A percentile compares a stretch with the other conserved stretches of the same genome.
Conservation (phyloP, 1,140 invertebrate genomes). For the Ostrea denselamellosa region DNA sequence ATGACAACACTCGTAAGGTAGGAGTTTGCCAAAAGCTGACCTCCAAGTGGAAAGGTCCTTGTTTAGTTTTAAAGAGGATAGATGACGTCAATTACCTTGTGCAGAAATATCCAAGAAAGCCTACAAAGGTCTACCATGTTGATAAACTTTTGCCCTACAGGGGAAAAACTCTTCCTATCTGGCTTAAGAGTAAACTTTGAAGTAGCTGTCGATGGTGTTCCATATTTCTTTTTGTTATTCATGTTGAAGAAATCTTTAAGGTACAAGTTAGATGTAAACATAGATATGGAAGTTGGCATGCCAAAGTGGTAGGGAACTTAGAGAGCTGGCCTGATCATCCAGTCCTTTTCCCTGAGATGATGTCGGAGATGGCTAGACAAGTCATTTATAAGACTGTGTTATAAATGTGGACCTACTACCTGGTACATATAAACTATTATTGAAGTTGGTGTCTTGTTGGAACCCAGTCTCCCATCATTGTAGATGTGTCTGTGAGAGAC, state of each 20-base stretch:
- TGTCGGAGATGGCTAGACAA: not conserved
- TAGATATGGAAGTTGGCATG: not conserved
- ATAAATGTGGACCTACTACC: not conserved
- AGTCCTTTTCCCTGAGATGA: not conserved
- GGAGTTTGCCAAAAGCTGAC: slow-evolving; percentile 55
- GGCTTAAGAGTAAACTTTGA: slow-evolving; percentile 22
- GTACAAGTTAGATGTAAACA: not conserved
- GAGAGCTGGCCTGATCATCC: not conserved
- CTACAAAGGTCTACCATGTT: slow-evolving; percentile 48
- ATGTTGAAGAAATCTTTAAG: too few species aligned
- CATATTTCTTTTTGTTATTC: not conserved
- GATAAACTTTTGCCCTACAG: slow-evolving; percentile 50
- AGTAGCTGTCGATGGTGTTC: not conserved
- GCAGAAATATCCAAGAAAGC: slow-evolving; percentile 7
- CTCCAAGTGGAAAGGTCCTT: slow-evolving; percentile 53
- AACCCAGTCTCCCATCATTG: not conserved
- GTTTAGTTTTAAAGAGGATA: slow-evolving; percentile 40
- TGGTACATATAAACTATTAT: not conserved
- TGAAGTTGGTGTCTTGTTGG: not conserved
- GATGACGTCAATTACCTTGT: slow-evolving; percentile 56
- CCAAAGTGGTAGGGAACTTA: not conserved
- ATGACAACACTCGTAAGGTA: slow-evolving; percentile 41
- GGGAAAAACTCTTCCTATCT: slow-evolving; percentile 41
- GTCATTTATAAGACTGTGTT: not conserved
- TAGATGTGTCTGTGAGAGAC: not conserved